phyloP scores from a whole-genome alignment of 2,797 vertebrate species.

The Iguana delicatissima region DNA sequence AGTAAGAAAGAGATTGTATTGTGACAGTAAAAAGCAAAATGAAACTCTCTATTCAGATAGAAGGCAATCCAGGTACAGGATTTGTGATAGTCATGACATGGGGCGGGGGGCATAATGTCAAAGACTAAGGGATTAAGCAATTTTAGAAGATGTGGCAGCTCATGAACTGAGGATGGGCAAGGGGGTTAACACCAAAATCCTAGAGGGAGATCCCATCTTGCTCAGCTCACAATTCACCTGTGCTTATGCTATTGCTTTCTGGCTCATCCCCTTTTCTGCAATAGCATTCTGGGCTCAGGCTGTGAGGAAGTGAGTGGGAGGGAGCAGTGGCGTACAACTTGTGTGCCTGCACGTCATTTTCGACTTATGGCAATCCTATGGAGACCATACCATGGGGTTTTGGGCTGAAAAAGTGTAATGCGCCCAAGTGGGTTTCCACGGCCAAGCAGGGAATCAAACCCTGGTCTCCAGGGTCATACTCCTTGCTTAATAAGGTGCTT shows the following conservation, averaged over 20 bases:
- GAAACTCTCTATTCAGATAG: slow-evolving; percentile 63
- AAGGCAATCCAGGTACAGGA: slow-evolving; percentile 48
- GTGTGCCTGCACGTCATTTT: too few species aligned
- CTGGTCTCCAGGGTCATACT: not conserved
- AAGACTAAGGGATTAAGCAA: slow-evolving; percentile 17
- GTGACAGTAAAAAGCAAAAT: slow-evolving; percentile 47
- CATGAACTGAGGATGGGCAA: too few species aligned
- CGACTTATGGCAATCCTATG: too few species aligned
- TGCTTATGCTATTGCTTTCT: not conserved
- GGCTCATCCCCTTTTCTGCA: not conserved
- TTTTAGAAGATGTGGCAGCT: not conserved
- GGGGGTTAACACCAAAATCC: too few species aligned
- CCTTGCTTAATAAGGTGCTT: slow-evolving; percentile 4
- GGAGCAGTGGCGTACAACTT: not conserved
- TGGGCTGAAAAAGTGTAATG: too few species aligned
- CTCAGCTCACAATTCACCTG: too few species aligned
- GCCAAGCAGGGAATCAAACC: too few species aligned
- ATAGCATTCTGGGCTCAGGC: not conserved
- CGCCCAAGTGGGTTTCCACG: too few species aligned
- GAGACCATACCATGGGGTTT: too few species aligned
- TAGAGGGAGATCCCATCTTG: too few species aligned
- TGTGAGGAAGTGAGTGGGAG: not conserved
- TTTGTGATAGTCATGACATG: not conserved
- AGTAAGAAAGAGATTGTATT: slow-evolving; percentile 11
- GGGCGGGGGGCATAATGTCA: slow-evolving; percentile 13